A percentile compares a stretch with the other conserved stretches of the same genome.
These are phyloP conservation scores for Agrochola lota DNA, from an alignment of 2,888 invertebrate genomes.

Conservation along the genomic window DNA sequence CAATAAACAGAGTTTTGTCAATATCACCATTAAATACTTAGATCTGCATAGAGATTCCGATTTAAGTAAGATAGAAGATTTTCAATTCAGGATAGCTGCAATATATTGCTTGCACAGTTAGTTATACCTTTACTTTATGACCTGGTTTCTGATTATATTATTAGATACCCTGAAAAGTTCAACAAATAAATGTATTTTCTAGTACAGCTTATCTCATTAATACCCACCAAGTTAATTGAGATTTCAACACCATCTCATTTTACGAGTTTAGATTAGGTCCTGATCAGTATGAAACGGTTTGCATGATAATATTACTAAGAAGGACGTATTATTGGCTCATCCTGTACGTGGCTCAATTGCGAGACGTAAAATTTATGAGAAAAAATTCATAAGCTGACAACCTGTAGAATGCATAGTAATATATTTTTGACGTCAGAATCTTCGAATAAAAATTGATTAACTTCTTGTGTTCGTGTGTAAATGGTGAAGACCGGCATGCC, in stretches of 20 bases:
- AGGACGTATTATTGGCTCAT: constrained; percentile 41
- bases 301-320: constrained; percentile 36
- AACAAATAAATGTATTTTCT: neutral
- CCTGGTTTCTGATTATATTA: no score
- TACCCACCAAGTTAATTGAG: constrained; percentile 18
- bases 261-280: constrained; percentile 48
- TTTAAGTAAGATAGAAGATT: neutral
- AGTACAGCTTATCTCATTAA: constrained; percentile 4
- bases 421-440: neutral
- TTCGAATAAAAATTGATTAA: neutral
- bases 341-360: constrained; percentile 22
- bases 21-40: neutral
- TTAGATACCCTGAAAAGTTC: no score
- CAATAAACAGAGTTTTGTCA: neutral
- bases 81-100: neutral
- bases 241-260: constrained; percentile 36
- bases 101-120: neutral
- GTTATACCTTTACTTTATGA: no score
- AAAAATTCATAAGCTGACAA: constrained; percentile 16
- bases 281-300: constrained; percentile 42
- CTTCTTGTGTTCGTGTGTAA: neutral
- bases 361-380: constrained; percentile 11
- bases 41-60: neutral
- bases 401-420: constrained; percentile 18
- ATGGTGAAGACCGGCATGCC: no score